A percentile compares a stretch with the other conserved stretches of the same genome.
Evolutionary conservation across 2,888 invertebrate genomes (phyloP).

Genomic region (Molorchus minor): DNA sequence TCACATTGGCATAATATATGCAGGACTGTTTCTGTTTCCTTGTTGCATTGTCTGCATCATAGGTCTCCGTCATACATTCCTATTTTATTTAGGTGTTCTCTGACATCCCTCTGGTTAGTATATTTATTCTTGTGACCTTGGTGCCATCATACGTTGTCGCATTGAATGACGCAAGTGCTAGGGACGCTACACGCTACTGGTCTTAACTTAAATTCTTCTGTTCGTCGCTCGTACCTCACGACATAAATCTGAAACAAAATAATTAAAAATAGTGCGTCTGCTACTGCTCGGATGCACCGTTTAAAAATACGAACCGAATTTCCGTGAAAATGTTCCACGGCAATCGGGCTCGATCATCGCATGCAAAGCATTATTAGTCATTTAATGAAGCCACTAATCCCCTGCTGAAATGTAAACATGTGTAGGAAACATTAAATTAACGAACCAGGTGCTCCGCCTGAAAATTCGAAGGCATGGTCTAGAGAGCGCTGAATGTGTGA

Average conservation of each 20-base stretch:
- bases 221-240: background rate
- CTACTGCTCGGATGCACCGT: background rate
- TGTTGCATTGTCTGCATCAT: too few species aligned
- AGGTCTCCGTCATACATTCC: too few species aligned
- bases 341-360: slow-evolving; percentile 13
- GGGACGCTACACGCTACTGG: too few species aligned
- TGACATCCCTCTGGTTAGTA: too few species aligned
- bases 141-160: too few species aligned
- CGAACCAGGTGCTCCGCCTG: slow-evolving; percentile 19
- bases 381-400: slow-evolving; percentile 14
- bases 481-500: slow-evolving; percentile 24
- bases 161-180: too few species aligned
- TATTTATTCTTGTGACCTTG: too few species aligned
- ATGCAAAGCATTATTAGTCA: slow-evolving; percentile 15
- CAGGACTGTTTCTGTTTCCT: too few species aligned
- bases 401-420: slow-evolving; percentile 18
- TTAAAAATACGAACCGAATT: slow-evolving; percentile 9
- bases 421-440: slow-evolving; percentile 16
- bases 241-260: background rate
- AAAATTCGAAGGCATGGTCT: slow-evolving; percentile 19
- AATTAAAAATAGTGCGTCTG: background rate
- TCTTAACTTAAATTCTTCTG: too few species aligned
- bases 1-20: too few species aligned
- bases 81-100: too few species aligned
- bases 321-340: background rate